Conservation (phyloP, 2,797 vertebrate species). For the Microcaecilia unicolor region DNA sequence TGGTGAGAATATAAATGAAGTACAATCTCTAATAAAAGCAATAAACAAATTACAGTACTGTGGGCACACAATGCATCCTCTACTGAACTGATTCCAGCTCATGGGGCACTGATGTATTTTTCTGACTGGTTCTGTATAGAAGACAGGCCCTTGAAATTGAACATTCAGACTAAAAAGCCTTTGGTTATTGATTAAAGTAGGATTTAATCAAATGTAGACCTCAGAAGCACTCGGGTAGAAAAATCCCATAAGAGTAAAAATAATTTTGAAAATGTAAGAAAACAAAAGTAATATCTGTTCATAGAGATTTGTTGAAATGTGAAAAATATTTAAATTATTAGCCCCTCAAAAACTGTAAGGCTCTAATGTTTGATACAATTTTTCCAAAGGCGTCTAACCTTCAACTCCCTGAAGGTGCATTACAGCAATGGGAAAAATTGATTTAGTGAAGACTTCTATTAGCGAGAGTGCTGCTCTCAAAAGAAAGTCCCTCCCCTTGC, state of each 20-base stretch:
- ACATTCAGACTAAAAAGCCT: constrained; percentile 22
- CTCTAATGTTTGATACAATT: constrained; percentile 27
- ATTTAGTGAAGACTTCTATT: constrained; percentile 55
- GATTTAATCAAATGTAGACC: constrained; percentile 21
- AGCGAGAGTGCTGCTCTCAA: constrained; percentile 43
- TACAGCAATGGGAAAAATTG: constrained; percentile 41
- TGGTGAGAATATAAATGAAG: constrained; percentile 16
- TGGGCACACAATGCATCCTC: constrained; percentile 17
- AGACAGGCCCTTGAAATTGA: constrained; percentile 31
- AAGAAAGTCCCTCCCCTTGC: constrained; percentile 32
- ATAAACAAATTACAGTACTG: constrained; percentile 24
- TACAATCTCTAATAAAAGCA: constrained; percentile 16
- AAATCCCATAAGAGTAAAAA: too few relatives aligned
- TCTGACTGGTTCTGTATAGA: constrained; percentile 29
- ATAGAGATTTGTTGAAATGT: constrained; percentile 13
- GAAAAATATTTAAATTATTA: not conserved
- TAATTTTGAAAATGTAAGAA: too few relatives aligned
- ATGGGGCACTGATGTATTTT: constrained; percentile 33
- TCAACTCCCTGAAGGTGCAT: constrained; percentile 20
- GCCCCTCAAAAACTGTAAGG: constrained; percentile 23
- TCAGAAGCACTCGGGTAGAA: constrained; percentile 8
- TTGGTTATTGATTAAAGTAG: constrained; percentile 22
- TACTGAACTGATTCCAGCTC: constrained; percentile 25
- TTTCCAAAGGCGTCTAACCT: constrained; percentile 24
- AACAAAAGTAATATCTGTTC: constrained; percentile 1